Evolutionary conservation across 2,888 invertebrate genomes (phyloP).

Genomic region (Acleris emargana): DNA sequence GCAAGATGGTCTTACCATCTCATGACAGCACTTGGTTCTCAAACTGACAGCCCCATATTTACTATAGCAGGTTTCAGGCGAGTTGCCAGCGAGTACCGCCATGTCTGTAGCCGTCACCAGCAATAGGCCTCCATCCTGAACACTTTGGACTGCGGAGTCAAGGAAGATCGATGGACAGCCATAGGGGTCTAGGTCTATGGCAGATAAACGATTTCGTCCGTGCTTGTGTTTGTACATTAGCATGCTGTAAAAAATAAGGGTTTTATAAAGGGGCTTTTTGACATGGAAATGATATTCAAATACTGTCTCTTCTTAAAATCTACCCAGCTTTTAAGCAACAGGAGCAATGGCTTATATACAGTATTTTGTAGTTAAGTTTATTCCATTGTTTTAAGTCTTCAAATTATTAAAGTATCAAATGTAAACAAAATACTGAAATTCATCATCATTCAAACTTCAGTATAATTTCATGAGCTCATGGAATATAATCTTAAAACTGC

Average conservation of each 20-base stretch:
- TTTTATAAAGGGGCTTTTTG: too few species aligned
- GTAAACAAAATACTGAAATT: too few species aligned
- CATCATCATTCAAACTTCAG: too few species aligned
- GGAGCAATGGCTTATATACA: too few species aligned
- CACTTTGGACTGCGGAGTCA: constrained; percentile 93
- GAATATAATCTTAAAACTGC: too few species aligned
- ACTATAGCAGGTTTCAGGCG: constrained; percentile 95
- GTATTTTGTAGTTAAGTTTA: too few species aligned
- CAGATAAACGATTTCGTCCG: constrained; percentile 89
- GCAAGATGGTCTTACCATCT: constrained; percentile 87
- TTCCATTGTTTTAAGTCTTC: too few species aligned
- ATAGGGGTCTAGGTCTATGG: constrained; percentile 98
- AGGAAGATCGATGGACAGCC: constrained; percentile 97
- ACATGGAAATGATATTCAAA: too few species aligned
- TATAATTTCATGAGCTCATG: too few species aligned
- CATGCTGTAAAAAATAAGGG: constrained; percentile 82
- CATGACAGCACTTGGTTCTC: constrained; percentile 95
- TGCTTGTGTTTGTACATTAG: constrained; percentile 92
- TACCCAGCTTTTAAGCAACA: too few species aligned
- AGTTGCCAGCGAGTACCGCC: constrained; percentile 97
- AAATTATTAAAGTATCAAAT: too few species aligned
- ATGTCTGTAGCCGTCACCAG: constrained; percentile 99
- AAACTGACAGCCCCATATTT: constrained; percentile 97
- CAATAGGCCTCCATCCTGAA: constrained; percentile 92
- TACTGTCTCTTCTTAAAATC: too few species aligned